phyloP scores from a whole-genome alignment of 2,113 vertebrate species.

The Actenoides lindsayi region DNA sequence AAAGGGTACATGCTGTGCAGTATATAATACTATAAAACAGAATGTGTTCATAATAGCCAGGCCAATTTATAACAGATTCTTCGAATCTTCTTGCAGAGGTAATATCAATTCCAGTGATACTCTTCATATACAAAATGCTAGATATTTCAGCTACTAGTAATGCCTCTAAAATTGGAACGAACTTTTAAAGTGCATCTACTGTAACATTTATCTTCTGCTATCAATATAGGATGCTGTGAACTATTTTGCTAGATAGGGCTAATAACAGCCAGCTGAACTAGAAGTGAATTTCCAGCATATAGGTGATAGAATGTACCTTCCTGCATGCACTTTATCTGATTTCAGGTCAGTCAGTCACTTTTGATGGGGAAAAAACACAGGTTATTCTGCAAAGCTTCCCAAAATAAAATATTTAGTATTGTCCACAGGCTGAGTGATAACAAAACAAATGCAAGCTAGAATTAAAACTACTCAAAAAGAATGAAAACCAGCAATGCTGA shows the following conservation, averaged over 20 bases:
- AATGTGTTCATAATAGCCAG: not conserved
- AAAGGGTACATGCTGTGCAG: not conserved
- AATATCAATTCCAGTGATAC: slow-evolving; percentile 17
- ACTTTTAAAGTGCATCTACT: slow-evolving; percentile 42
- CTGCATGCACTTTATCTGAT: slow-evolving; percentile 14
- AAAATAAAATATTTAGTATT: slow-evolving; percentile 20
- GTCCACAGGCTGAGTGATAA: not conserved
- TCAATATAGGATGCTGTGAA: slow-evolving; percentile 25
- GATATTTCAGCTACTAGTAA: slow-evolving; percentile 31
- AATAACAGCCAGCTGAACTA: slow-evolving; percentile 27
- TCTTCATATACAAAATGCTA: not conserved
- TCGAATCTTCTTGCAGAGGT: not conserved
- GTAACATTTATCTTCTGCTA: slow-evolving; percentile 42
- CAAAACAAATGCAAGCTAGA: not conserved
- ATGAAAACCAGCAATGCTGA: not conserved
- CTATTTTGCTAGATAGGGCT: slow-evolving; percentile 34
- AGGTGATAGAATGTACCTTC: not conserved
- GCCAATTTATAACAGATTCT: slow-evolving; percentile 8
- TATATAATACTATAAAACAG: not conserved
- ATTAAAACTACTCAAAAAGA: slow-evolving; percentile 35
- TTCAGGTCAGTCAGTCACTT: not conserved
- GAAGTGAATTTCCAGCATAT: not conserved
- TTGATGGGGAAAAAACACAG: not conserved
- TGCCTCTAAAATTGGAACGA: slow-evolving; percentile 21
- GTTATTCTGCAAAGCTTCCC: not conserved